A percentile compares a stretch with the other conserved stretches of the same genome.
Evolutionary conservation across 2,888 invertebrate genomes (phyloP).

Genomic region (Lepas anatifera): DNA sequence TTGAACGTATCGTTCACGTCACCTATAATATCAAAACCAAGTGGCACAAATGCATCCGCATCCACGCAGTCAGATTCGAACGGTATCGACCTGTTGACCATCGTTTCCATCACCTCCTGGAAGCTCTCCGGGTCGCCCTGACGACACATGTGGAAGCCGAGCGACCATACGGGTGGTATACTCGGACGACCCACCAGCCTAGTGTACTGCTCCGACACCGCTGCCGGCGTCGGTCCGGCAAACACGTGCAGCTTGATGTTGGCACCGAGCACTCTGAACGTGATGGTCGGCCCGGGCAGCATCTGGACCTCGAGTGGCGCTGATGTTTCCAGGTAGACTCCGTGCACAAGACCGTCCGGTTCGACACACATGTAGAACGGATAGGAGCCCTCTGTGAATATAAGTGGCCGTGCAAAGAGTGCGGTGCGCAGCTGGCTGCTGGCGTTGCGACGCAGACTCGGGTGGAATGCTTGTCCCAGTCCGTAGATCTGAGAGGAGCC

Average conservation of each 20-base stretch:
- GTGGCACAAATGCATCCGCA: slow-evolving; percentile 10
- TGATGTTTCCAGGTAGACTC: slow-evolving; percentile 19
- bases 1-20: not conserved
- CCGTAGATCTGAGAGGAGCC: slow-evolving; percentile 18
- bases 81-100: slow-evolving; percentile 16
- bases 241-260: slow-evolving; percentile 17
- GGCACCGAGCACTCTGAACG: slow-evolving; percentile 16
- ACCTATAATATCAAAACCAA: not conserved
- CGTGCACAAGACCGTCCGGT: slow-evolving; percentile 17
- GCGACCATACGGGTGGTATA: slow-evolving; percentile 53
- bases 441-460: slow-evolving; percentile 13
- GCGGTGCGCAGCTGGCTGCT: slow-evolving; percentile 11
- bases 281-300: slow-evolving; percentile 18
- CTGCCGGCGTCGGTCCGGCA: slow-evolving; percentile 20
- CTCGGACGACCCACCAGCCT: slow-evolving; percentile 17
- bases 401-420: not conserved
- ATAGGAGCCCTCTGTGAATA: slow-evolving; percentile 16
- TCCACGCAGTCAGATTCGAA: slow-evolving; percentile 24
- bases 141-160: slow-evolving; percentile 72
- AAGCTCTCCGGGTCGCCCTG: not conserved
- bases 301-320: slow-evolving; percentile 21
- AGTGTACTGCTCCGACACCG: slow-evolving; percentile 21
- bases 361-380: slow-evolving; percentile 23
- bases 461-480: slow-evolving; percentile 17
- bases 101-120: slow-evolving; percentile 12